phyloP scores from a whole-genome alignment of 2,113 vertebrate species.

The Coreoperca whiteheadi region DNA sequence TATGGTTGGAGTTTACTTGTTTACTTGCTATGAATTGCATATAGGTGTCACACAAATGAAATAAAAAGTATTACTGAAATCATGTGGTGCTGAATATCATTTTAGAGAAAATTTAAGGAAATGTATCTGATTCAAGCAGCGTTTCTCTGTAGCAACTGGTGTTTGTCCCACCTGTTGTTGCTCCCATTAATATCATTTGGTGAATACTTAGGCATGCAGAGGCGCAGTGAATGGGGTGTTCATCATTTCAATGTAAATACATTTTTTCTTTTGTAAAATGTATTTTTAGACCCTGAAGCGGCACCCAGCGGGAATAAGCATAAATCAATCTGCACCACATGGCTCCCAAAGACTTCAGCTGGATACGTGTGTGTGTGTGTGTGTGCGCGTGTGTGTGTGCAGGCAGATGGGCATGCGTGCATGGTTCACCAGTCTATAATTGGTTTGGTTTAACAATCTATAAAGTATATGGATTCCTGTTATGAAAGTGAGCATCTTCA shows the following conservation, averaged over 20 bases:
- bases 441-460: neutral
- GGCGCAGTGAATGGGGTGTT: neutral
- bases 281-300: neutral
- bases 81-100: neutral
- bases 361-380: neutral
- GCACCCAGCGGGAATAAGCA: neutral
- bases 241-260: neutral
- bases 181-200: neutral
- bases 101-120: neutral
- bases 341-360: conserved; percentile 3
- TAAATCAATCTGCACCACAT: conserved; percentile 6
- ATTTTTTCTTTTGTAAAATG: neutral
- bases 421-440: neutral
- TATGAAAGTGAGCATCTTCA: neutral
- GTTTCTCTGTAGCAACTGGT: neutral
- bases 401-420: neutral
- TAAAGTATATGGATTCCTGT: neutral
- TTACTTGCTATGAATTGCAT: neutral
- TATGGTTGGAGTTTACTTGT: neutral
- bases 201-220: neutral
- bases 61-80: neutral
- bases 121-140: neutral
- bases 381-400: neutral
- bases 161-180: neutral
- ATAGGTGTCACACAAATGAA: neutral